These are phyloP conservation scores for Perca schrenkii DNA, from an alignment of 2,113 vertebrate genomes.

Conservation along the genomic window DNA sequence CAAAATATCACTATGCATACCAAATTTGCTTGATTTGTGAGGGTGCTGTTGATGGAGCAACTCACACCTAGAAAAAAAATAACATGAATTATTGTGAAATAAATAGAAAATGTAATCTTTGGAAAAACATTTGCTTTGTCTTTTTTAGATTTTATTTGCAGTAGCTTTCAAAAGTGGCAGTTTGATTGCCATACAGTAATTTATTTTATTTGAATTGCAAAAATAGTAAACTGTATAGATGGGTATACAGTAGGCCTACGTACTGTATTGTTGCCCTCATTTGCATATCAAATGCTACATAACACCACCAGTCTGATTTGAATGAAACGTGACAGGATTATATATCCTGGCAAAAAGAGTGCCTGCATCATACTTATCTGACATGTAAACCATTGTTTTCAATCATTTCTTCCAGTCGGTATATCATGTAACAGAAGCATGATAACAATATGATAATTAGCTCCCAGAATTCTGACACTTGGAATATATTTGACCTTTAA, in stretches of 20 bases:
- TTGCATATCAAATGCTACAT: constrained; percentile 8
- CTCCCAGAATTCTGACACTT: constrained; percentile 59
- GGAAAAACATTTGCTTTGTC: background rate
- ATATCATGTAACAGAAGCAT: constrained; percentile 32
- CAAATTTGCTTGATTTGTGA: background rate
- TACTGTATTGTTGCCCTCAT: background rate
- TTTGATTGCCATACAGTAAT: background rate
- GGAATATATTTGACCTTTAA: constrained; percentile 75
- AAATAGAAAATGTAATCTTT: background rate
- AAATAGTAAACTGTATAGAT: background rate
- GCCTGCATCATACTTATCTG: constrained; percentile 2
- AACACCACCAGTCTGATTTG: constrained; percentile 17
- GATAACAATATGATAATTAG: constrained; percentile 65
- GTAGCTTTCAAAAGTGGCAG: background rate
- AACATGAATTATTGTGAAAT: no score
- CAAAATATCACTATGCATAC: background rate
- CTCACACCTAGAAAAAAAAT: background rate
- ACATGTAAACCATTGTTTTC: constrained; percentile 49
- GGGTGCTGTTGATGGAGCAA: background rate
- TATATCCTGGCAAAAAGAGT: constrained; percentile 24
- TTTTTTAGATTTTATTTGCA: background rate
- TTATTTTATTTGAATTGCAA: background rate
- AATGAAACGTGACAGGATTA: constrained; percentile 36
- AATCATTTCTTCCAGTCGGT: constrained; percentile 31
- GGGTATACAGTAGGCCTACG: background rate